Evolutionary conservation across 1,140 invertebrate species (phyloP).

Genomic region (Vanessa atalanta): DNA sequence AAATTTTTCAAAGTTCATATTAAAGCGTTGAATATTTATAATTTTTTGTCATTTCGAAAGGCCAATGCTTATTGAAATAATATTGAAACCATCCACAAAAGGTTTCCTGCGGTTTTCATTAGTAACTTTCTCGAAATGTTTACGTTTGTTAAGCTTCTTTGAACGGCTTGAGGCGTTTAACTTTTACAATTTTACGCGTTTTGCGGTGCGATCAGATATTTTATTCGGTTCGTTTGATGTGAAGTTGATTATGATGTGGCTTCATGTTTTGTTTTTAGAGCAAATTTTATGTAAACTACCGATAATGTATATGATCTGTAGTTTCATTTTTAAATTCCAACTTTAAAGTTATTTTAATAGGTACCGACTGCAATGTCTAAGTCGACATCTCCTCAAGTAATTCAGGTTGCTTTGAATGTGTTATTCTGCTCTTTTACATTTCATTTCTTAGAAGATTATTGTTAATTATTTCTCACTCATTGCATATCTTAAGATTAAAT

Average conservation of each 20-base stretch:
- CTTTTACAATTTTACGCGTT: constrained; percentile 58
- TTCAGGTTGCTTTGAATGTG: too few relatives aligned
- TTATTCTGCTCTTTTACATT: too few relatives aligned
- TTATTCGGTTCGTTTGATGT: constrained; percentile 44
- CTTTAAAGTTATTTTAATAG: neutral
- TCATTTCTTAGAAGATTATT: too few relatives aligned
- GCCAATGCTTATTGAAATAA: constrained; percentile 36
- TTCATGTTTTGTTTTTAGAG: constrained; percentile 5
- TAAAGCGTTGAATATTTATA: constrained; percentile 8
- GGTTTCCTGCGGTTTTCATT: constrained; percentile 51
- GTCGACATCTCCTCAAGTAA: too few relatives aligned
- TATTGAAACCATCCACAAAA: constrained; percentile 44
- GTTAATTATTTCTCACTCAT: too few relatives aligned
- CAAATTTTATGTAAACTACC: neutral
- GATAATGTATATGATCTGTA: neutral
- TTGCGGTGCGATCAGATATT: constrained; percentile 46
- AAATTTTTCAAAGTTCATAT: neutral
- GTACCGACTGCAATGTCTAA: too few relatives aligned
- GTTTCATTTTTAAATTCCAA: neutral
- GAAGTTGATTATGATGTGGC: constrained; percentile 35
- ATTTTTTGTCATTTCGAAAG: constrained; percentile 12
- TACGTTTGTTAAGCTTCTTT: constrained; percentile 54
- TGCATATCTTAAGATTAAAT: too few relatives aligned
- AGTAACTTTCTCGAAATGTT: constrained; percentile 52
- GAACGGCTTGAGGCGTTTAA: constrained; percentile 47